Evolutionary conservation across 2,888 invertebrate genomes (phyloP).

Genomic region (Agrochola lota): DNA sequence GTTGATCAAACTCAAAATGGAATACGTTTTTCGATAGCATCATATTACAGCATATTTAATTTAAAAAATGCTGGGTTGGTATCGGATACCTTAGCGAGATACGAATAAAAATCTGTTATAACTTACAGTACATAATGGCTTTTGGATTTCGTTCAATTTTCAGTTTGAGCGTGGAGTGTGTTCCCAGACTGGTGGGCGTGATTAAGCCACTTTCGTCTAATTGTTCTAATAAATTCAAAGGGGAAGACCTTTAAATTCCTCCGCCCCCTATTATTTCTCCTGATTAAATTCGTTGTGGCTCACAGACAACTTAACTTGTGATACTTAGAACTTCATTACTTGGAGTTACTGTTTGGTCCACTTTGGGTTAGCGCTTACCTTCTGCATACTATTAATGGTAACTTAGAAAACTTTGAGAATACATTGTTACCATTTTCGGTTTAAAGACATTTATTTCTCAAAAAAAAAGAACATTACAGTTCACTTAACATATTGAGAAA

Average conservation of each 20-base stretch:
- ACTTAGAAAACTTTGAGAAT: slow-evolving; percentile 29
- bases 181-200: slow-evolving; percentile 39
- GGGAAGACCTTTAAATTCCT: slow-evolving; percentile 56
- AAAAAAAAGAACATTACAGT: no score
- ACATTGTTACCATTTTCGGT: slow-evolving; percentile 8
- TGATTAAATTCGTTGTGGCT: slow-evolving; percentile 67
- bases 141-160: slow-evolving; percentile 27
- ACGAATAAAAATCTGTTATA: slow-evolving; percentile 18
- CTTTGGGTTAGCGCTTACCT: slow-evolving; percentile 28
- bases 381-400: slow-evolving; percentile 3
- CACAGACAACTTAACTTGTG: slow-evolving; percentile 62
- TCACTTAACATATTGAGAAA: no score
- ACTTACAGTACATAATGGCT: slow-evolving; percentile 8
- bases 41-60: slow-evolving; percentile 48
- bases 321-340: slow-evolving; percentile 67
- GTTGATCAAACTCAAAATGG: slow-evolving; percentile 51
- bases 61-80: slow-evolving; percentile 16
- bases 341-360: slow-evolving; percentile 50
- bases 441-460: no score
- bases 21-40: slow-evolving; percentile 51
- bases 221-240: slow-evolving; percentile 67
- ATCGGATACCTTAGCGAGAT: slow-evolving; percentile 15
- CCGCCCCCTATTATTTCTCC: slow-evolving; percentile 59
- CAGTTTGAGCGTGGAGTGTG: slow-evolving; percentile 29
- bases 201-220: slow-evolving; percentile 63